Conservation (phyloP, 2,797 vertebrate species). For the Microchirus variegatus region DNA sequence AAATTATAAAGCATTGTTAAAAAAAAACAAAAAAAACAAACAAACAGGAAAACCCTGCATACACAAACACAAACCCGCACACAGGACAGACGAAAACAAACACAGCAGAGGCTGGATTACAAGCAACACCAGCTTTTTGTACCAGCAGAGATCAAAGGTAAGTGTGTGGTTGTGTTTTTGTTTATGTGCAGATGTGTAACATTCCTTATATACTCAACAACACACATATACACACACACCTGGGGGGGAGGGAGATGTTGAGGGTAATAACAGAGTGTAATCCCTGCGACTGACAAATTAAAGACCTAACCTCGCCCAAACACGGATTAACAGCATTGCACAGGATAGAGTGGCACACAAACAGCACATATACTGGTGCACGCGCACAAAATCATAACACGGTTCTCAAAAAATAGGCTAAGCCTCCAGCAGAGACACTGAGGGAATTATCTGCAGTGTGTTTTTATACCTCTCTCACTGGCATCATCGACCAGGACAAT, state of each 20-base stretch:
- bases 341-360: constrained; percentile 59
- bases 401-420: constrained; percentile 59
- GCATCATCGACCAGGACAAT: constrained; percentile 97
- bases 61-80: constrained; percentile 10
- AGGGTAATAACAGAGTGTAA: constrained; percentile 79
- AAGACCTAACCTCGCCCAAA: constrained; percentile 79
- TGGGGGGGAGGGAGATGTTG: constrained; percentile 37
- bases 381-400: constrained; percentile 43
- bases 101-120: constrained; percentile 28
- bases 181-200: constrained; percentile 11
- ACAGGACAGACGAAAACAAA: constrained; percentile 12
- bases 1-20: not conserved
- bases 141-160: constrained; percentile 38
- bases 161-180: constrained; percentile 11
- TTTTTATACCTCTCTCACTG: constrained; percentile 91
- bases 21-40: not conserved
- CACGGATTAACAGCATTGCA: constrained; percentile 72
- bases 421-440: constrained; percentile 57
- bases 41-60: not conserved
- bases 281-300: constrained; percentile 74
- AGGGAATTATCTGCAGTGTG: constrained; percentile 50
- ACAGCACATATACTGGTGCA: constrained; percentile 20
- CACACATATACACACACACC: constrained; percentile 7
- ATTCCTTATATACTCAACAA: constrained; percentile 12
- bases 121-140: not conserved